Conservation (phyloP, 2,888 invertebrate genomes). For the Bursaphelenchus okinawaensis region DNA sequence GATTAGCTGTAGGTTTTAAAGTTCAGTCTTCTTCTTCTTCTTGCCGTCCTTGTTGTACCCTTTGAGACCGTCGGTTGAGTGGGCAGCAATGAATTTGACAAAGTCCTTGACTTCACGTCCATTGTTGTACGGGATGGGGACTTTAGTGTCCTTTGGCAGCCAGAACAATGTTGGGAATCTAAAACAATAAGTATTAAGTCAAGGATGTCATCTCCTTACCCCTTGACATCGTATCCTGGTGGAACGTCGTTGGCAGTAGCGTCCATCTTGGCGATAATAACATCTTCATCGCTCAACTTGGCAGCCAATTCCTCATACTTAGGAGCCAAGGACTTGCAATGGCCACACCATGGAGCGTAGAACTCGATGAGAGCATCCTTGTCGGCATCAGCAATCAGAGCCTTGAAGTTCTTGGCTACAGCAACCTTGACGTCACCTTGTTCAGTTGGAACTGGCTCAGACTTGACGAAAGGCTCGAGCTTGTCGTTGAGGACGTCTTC, state of each 20-base stretch:
- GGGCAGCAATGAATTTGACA: conserved; percentile 84
- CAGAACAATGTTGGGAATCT: conserved; percentile 93
- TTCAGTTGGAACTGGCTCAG: conserved; percentile 80
- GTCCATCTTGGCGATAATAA: conserved; percentile 93
- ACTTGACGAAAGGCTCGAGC: conserved; percentile 86
- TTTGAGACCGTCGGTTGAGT: conserved; percentile 79
- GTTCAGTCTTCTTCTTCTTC: conserved; percentile 60
- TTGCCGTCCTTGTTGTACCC: conserved; percentile 80
- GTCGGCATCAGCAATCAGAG: conserved; percentile 76
- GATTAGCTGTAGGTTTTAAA: conserved; percentile 34
- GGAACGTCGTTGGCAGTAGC: conserved; percentile 98
- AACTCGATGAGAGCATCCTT: conserved; percentile 85
- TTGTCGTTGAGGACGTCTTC: conserved; percentile 75
- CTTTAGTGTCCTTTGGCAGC: conserved; percentile 75
- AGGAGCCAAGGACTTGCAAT: conserved; percentile 91
- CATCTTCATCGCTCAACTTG: conserved; percentile 73
- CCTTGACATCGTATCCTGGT: conserved; percentile 78
- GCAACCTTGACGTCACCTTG: conserved; percentile 74
- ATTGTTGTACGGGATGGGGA: conserved; percentile 66
- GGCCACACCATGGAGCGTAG: conserved; percentile 69
- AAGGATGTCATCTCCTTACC: conserved; percentile 60
- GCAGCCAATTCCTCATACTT: conserved; percentile 83
- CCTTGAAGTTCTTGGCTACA: conserved; percentile 93
- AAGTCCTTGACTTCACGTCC: conserved; percentile 90
- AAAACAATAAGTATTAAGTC: conserved; percentile 40